These are phyloP conservation scores for Synanceia verrucosa DNA, from an alignment of 2,797 vertebrate genomes.

Conservation along the genomic window DNA sequence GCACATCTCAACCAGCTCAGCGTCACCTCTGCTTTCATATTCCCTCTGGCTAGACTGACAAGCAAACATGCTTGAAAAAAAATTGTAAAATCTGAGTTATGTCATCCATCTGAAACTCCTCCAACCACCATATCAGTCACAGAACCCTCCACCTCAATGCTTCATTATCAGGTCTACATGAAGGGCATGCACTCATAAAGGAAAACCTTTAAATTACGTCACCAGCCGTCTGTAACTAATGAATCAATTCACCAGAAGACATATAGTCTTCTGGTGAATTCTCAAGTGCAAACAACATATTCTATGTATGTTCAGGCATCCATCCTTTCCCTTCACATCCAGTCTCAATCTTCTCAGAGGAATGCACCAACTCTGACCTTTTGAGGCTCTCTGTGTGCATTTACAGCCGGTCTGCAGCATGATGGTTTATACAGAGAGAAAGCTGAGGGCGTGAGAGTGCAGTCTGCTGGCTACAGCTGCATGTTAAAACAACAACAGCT, in stretches of 20 bases:
- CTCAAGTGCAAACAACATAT: neutral
- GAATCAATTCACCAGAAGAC: no score
- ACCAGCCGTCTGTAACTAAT: neutral
- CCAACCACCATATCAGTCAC: neutral
- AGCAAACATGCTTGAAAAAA: neutral
- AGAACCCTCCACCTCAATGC: neutral
- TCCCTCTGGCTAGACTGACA: neutral
- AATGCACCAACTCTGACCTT: slow-evolving; percentile 70
- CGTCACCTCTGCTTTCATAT: neutral
- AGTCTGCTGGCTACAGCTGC: slow-evolving; percentile 61
- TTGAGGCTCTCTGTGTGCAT: slow-evolving; percentile 47
- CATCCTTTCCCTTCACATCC: slow-evolving; percentile 55
- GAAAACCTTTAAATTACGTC: no score
- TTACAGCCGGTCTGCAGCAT: slow-evolving; percentile 57
- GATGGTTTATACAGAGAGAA: slow-evolving; percentile 48
- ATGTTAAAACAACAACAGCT: slow-evolving; percentile 32
- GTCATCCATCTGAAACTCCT: neutral
- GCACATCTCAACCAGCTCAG: neutral
- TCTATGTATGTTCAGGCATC: slow-evolving; percentile 49
- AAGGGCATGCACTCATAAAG: neutral
- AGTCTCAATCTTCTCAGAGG: slow-evolving; percentile 61
- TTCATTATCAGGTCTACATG: neutral
- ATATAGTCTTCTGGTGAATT: neutral
- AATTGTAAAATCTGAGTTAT: neutral
- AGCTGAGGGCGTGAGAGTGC: slow-evolving; percentile 71